Percentiles rank a stretch among this genome's conserved stretches.
These are phyloP conservation scores for Linurgus olivaceus DNA, from an alignment of 2,797 vertebrate species.

Conservation along the genomic window DNA sequence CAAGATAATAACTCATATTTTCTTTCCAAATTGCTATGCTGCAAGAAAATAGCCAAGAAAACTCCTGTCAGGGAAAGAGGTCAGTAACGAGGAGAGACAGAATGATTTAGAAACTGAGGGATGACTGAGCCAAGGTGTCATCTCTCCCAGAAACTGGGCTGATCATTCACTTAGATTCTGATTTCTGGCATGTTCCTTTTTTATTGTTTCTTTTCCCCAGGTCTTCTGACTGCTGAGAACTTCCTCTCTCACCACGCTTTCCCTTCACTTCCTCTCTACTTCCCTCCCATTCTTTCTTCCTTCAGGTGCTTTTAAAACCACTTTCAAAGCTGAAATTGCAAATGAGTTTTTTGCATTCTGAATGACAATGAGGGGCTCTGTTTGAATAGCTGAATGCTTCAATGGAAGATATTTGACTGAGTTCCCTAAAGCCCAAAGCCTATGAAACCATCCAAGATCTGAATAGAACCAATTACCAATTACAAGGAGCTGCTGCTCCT, in stretches of 20 bases:
- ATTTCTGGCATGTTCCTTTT: background rate
- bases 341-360: conserved; percentile 3
- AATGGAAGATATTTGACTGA: conserved; percentile 29
- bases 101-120: background rate
- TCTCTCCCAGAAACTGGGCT: background rate
- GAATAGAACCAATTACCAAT: conserved; percentile 33
- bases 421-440: conserved; percentile 37
- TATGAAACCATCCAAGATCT: conserved; percentile 23
- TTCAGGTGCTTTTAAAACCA: conserved; percentile 37
- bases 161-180: background rate
- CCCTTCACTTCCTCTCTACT: conserved; percentile 30
- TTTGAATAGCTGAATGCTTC: conserved; percentile 47
- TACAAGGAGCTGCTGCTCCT: background rate
- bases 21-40: background rate
- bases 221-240: conserved; percentile 17
- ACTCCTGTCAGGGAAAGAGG: background rate
- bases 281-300: conserved; percentile 39
- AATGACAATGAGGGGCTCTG: conserved; percentile 46
- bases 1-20: background rate
- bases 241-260: background rate
- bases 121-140: background rate
- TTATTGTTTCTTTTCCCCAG: background rate
- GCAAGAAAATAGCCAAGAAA: background rate
- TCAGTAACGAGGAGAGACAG: background rate
- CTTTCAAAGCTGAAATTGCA: conserved; percentile 57